These are phyloP conservation scores for Hexactinellida sp. DNA, from an alignment of 37 sponge, comb jelly and placozoan genomes.

Conservation along the genomic window DNA sequence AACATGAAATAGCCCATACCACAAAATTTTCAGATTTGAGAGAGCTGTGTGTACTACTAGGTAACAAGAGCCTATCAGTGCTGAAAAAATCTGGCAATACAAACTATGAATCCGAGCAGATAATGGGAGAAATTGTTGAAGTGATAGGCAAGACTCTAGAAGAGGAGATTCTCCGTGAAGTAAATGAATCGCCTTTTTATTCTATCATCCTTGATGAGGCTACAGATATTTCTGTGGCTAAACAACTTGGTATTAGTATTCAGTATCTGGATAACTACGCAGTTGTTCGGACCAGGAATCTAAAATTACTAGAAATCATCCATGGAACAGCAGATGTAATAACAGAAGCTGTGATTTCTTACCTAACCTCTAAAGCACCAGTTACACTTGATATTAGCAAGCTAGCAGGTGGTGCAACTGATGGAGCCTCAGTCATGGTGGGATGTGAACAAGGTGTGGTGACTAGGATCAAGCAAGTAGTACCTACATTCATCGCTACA, in stretches of 20 bases:
- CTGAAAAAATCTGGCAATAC: not conserved
- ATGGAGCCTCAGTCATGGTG: not conserved
- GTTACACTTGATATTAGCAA: not conserved
- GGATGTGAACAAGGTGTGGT: not conserved
- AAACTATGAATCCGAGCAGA: not conserved
- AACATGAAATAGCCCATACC: conserved; percentile 21
- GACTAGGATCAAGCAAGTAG: not conserved
- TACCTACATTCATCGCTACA: conserved; percentile 7
- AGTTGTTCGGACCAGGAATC: not conserved
- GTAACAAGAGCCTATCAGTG: not conserved
- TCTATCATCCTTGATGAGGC: too few relatives aligned
- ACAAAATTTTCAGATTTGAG: conserved; percentile 7
- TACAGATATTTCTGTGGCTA: too few relatives aligned
- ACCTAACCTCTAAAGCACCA: not conserved
- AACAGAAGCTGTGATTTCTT: too few relatives aligned
- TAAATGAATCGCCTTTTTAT: too few relatives aligned
- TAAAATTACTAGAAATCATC: not conserved
- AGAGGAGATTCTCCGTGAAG: not conserved
- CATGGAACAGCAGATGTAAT: not conserved
- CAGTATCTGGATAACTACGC: not conserved
- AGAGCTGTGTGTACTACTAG: not conserved
- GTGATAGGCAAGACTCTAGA: not conserved
- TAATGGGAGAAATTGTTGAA: not conserved
- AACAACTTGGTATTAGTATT: not conserved
- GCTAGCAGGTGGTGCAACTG: conserved; percentile 13